These are phyloP conservation scores for Glyptemys insculpta DNA, from an alignment of 2,797 vertebrate genomes.

Conservation along the genomic window DNA sequence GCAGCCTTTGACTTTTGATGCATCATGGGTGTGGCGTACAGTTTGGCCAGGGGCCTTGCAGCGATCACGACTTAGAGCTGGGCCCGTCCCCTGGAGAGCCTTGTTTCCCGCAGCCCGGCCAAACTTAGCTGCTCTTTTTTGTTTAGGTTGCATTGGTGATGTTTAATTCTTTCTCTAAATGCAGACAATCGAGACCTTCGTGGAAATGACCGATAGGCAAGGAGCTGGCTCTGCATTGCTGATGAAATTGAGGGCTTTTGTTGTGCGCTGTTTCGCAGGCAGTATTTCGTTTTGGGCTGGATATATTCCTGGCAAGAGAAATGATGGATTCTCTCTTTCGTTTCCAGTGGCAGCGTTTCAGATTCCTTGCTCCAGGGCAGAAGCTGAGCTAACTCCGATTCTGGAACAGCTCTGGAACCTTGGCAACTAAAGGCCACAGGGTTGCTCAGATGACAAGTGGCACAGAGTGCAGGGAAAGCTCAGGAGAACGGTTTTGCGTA, in stretches of 20 bases:
- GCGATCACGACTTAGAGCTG: accelerated
- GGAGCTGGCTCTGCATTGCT: constrained; percentile 68
- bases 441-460: constrained; percentile 61
- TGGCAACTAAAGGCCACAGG: constrained; percentile 64
- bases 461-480: constrained; percentile 21
- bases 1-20: background rate
- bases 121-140: accelerated
- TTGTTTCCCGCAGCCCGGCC: background rate
- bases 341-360: constrained; percentile 75
- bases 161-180: background rate
- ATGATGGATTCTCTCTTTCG: constrained; percentile 82
- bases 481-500: background rate
- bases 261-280: constrained; percentile 78
- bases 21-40: accelerated
- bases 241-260: constrained; percentile 76
- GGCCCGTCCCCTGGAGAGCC: accelerated
- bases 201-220: constrained; percentile 69
- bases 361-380: constrained; percentile 76
- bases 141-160: background rate
- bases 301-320: constrained; percentile 83
- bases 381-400: constrained; percentile 61
- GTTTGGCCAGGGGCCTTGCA: background rate
- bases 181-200: constrained; percentile 64
- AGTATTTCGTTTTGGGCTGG: constrained; percentile 84
- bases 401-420: constrained; percentile 71